Evolutionary conservation across 1,140 invertebrate species (phyloP).

Genomic region (Pogonus chalceus): DNA sequence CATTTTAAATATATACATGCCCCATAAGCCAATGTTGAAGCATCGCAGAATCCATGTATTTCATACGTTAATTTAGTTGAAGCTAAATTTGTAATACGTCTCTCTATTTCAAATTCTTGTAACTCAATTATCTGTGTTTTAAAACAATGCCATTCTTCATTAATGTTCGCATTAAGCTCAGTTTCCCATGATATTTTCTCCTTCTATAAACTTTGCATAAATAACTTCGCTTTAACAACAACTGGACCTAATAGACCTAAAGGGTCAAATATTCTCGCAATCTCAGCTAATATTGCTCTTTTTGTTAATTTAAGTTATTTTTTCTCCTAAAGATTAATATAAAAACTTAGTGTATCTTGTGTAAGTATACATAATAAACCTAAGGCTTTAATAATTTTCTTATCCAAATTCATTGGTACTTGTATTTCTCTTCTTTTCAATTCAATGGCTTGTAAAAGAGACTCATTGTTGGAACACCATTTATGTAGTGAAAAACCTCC

Average conservation of each 20-base stretch:
- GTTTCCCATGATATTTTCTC: constrained; percentile 17
- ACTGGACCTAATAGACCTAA: constrained; percentile 17
- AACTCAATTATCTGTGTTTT: neutral
- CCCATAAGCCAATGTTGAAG: constrained; percentile 23
- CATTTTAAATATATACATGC: constrained; percentile 19
- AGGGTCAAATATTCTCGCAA: constrained; percentile 18
- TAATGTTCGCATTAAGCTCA: neutral
- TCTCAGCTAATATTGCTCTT: constrained; percentile 14
- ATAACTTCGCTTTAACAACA: constrained; percentile 17
- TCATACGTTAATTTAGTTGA: constrained; percentile 9
- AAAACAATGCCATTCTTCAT: neutral
- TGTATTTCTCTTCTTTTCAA: neutral
- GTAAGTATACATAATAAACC: constrained; percentile 6
- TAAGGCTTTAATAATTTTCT: constrained; percentile 3
- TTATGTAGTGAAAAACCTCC: neutral
- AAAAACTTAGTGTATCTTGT: neutral
- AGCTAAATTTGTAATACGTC: neutral
- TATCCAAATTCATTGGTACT: neutral
- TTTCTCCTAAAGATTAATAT: neutral
- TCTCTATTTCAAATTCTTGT: neutral
- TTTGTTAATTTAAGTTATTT: constrained; percentile 14
- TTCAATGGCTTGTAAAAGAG: no score
- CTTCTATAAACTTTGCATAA: constrained; percentile 17
- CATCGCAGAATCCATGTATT: constrained; percentile 20
- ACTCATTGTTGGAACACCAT: neutral